phyloP scores from a whole-genome alignment of 2,888 invertebrate genomes.

The Torymus auratus region DNA sequence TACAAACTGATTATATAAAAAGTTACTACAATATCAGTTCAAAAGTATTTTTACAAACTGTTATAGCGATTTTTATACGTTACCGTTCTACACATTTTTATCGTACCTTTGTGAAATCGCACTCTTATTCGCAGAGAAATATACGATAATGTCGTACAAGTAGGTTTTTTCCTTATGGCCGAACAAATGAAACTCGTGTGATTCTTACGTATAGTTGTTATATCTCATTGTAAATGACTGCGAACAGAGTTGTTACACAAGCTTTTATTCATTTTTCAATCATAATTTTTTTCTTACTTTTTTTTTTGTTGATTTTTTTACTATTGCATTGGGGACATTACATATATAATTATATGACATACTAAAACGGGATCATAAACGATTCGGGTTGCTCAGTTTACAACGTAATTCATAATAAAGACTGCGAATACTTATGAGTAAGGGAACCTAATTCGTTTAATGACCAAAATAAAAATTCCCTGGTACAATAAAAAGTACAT shows the following conservation, averaged over 20 bases:
- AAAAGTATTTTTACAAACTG: slow-evolving; percentile 33
- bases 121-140: slow-evolving; percentile 37
- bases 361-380: slow-evolving; percentile 13
- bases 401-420: slow-evolving; percentile 34
- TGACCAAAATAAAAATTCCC: slow-evolving; percentile 16
- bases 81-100: slow-evolving; percentile 35
- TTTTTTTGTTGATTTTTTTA: slow-evolving; percentile 18
- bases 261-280: slow-evolving; percentile 30
- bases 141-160: slow-evolving; percentile 26
- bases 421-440: slow-evolving; percentile 32
- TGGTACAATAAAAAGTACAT: slow-evolving; percentile 20
- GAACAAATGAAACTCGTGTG: slow-evolving; percentile 50
- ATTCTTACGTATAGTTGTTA: slow-evolving; percentile 38
- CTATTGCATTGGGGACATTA: slow-evolving; percentile 14
- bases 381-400: slow-evolving; percentile 1
- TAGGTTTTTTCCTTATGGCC: slow-evolving; percentile 31
- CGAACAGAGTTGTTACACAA: slow-evolving; percentile 26
- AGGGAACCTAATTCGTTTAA: slow-evolving; percentile 29
- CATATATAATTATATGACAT: not conserved
- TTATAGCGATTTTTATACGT: slow-evolving; percentile 24
- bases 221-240: slow-evolving; percentile 26
- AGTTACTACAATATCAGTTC: slow-evolving; percentile 6
- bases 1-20: slow-evolving; percentile 1
- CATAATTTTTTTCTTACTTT: slow-evolving; percentile 10
- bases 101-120: slow-evolving; percentile 24